phyloP scores from a whole-genome alignment of 2,113 vertebrate genomes.

The Trochalopteron elliotii region DNA sequence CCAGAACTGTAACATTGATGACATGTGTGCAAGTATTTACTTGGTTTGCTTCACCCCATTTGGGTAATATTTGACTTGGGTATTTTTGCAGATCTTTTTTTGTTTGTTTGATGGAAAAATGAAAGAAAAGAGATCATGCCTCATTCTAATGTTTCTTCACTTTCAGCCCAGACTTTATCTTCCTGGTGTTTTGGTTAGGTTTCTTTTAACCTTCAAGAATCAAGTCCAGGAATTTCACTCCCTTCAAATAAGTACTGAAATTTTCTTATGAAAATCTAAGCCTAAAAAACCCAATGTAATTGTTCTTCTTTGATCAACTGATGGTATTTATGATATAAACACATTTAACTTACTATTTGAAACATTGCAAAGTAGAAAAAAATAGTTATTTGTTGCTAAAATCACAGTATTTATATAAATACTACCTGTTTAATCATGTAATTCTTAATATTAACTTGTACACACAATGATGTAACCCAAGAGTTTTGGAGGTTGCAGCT shows the following conservation, averaged over 20 bases:
- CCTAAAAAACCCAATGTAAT: background rate
- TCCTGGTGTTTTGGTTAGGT: accelerated
- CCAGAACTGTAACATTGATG: background rate
- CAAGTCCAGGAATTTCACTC: background rate
- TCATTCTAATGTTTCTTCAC: background rate
- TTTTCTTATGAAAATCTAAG: background rate
- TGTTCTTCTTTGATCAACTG: background rate
- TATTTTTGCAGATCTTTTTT: background rate
- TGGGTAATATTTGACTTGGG: background rate
- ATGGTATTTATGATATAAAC: background rate
- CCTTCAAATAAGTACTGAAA: background rate
- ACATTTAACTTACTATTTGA: background rate
- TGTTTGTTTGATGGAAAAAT: background rate
- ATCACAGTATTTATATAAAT: background rate
- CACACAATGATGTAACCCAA: background rate
- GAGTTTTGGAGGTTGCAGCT: background rate
- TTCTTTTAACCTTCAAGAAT: background rate
- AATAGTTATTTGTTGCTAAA: background rate
- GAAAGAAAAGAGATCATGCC: too few relatives aligned
- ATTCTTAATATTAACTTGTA: background rate
- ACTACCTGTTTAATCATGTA: background rate
- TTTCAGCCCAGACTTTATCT: background rate
- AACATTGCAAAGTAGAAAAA: background rate
- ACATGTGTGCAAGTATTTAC: accelerated
- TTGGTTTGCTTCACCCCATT: background rate